Percentiles rank a stretch among this genome's conserved stretches.
phyloP scores from a whole-genome alignment of 2,113 vertebrate genomes.

The Stomatorhinus ivindoensis region DNA sequence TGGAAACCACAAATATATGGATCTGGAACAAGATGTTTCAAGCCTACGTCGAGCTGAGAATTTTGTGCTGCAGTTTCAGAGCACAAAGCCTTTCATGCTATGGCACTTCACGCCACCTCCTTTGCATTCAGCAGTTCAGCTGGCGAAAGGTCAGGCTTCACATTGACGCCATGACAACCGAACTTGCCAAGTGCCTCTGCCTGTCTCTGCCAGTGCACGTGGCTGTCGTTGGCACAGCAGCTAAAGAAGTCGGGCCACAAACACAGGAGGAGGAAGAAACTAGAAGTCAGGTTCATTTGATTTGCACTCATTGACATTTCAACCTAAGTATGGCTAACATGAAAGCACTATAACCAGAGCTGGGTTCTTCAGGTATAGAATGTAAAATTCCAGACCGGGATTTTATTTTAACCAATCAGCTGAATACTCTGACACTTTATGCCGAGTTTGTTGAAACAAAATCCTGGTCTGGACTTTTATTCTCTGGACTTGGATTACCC shows the following conservation, averaged over 20 bases:
- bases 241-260: neutral
- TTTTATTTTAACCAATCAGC: too few species aligned
- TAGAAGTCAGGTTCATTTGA: neutral
- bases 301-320: neutral
- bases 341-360: neutral
- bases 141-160: conserved; percentile 1
- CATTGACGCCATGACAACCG: conserved; percentile 12
- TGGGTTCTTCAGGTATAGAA: too few species aligned
- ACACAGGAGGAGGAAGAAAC: neutral
- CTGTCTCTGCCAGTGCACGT: neutral
- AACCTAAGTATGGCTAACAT: neutral
- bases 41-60: neutral
- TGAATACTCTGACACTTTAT: too few species aligned
- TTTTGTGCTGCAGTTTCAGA: neutral
- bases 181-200: neutral
- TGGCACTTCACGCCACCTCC: neutral
- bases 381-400: too few species aligned
- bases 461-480: too few species aligned
- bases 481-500: too few species aligned
- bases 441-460: too few species aligned
- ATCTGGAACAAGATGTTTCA: neutral
- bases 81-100: neutral
- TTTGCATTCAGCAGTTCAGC: neutral
- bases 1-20: conserved; percentile 15
- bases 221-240: neutral